Evolutionary conservation across 2,797 vertebrate genomes (phyloP).

Genomic region (Hydrocynus forskahlii): DNA sequence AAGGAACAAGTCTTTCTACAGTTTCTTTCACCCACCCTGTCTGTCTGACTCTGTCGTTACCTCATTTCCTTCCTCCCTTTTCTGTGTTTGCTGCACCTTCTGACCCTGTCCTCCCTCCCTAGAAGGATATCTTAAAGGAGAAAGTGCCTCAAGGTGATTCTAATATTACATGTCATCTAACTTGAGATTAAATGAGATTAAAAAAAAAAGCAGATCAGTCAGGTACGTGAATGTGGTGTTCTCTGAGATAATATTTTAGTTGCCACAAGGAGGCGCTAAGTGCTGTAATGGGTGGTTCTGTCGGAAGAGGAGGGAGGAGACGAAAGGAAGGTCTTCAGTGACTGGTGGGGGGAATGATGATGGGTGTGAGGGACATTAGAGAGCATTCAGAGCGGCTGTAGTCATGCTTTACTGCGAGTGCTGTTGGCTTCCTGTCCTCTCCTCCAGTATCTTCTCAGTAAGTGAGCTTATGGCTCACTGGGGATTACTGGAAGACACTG

Average conservation of each 20-base stretch:
- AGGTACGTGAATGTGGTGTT: no score
- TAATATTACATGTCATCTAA: no score
- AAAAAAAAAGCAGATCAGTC: no score
- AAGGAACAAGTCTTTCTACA: slow-evolving; percentile 6
- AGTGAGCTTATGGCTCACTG: slow-evolving; percentile 19
- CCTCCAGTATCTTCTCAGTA: slow-evolving; percentile 21
- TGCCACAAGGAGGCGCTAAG: slow-evolving; percentile 53
- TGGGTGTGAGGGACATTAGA: slow-evolving; percentile 31
- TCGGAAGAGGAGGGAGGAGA: slow-evolving; percentile 48
- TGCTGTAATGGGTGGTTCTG: slow-evolving; percentile 1
- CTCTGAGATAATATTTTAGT: neutral
- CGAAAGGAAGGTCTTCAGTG: slow-evolving; percentile 37
- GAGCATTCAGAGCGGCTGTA: slow-evolving; percentile 30
- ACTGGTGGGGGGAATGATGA: slow-evolving; percentile 18
- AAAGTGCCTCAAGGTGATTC: no score
- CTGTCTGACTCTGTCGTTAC: neutral
- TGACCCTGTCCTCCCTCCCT: neutral
- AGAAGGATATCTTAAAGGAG: neutral
- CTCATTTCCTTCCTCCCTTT: slow-evolving; percentile 9
- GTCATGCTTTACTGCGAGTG: slow-evolving; percentile 35
- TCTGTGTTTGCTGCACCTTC: neutral
- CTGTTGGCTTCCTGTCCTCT: slow-evolving; percentile 19
- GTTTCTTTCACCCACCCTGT: neutral
- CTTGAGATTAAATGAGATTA: no score
- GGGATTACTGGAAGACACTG: slow-evolving; percentile 36